Evolutionary conservation across 2,888 invertebrate genomes (phyloP), one percentile per base, ranked within the genome.

Genomic region (Drosophila rubida): DNA sequence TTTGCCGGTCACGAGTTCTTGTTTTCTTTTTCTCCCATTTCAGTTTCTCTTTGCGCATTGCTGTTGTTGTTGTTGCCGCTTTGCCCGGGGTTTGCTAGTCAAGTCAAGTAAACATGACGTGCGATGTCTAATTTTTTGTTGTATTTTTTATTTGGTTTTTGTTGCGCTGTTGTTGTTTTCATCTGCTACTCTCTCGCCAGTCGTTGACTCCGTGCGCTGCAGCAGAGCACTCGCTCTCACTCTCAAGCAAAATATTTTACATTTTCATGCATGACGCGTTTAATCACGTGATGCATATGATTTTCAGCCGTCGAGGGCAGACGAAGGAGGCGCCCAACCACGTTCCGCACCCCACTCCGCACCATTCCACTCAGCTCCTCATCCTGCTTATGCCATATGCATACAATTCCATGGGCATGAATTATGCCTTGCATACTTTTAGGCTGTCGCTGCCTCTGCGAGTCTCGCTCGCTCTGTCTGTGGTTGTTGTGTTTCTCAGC

Each of bases 261-360:
- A 83, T 88, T 87, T 89, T 89, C 87, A 88, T 89, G 89, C 90
- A 89, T 89, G 89, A 89, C 90, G 87, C 90, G 89, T 87, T 88
- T 89, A 89, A 87, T 89, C 89, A 90, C 87, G 88, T 89, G 90
- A 83, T 89, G 81, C 90, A 88, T 89, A 87, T 88, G 89, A 87
- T 88, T 88, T 86, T 80, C 75, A 78, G 78, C 79, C 76, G 60
- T 61, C 64, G 62, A 54, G 58, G 68, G 75, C 75, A 75, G 62
- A 60, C 55, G 39, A 23, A 32, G 48, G 46, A 61, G 49, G 22
- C 49, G n/a, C 62, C 32, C 60, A 50, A 23, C 41, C 19, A 19
- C 2, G 3, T 3, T 19, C 19, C 19, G 3, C 19, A 19, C 19
- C 3, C 19, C 3, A 19, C 19, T 19, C 19, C 19, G 3, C 19